Percentiles rank a stretch among this genome's conserved stretches.
Evolutionary conservation across 2,113 vertebrate genomes (phyloP).

Genomic region (Eretmochelys imbricata): DNA sequence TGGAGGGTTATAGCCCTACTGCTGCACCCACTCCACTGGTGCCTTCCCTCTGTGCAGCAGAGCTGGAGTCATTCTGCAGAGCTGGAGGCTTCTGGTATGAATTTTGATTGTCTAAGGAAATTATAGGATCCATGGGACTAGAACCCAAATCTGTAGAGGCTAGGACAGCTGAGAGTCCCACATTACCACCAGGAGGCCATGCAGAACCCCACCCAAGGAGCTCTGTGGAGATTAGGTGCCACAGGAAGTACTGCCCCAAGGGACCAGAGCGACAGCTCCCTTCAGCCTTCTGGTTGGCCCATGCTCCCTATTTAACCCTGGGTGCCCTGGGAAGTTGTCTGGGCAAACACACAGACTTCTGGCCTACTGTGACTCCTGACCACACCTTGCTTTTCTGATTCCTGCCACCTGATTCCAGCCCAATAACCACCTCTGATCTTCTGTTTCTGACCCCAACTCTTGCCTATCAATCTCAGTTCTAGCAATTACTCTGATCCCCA

Average conservation of each 20-base stretch:
- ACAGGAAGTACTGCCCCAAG: not conserved
- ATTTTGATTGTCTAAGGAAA: not conserved
- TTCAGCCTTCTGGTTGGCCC: not conserved
- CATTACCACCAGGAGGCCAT: not conserved
- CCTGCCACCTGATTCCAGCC: not conserved
- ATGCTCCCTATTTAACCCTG: not conserved
- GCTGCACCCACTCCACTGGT: fast-evolving
- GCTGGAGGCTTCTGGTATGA: not conserved
- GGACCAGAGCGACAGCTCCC: not conserved
- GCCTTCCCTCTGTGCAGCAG: not conserved
- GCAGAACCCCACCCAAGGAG: not conserved
- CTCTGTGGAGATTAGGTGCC: not conserved
- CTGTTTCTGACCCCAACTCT: not conserved
- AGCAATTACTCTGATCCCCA: not conserved
- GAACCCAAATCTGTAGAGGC: not conserved
- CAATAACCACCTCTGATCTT: not conserved
- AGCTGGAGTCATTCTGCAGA: not conserved
- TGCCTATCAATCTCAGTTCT: not conserved
- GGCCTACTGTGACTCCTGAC: not conserved
- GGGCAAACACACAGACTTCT: not conserved
- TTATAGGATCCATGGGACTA: not conserved
- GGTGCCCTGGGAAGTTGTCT: not conserved
- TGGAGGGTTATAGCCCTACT: fast-evolving
- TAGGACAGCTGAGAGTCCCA: not conserved
- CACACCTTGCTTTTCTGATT: not conserved